A percentile compares a stretch with the other conserved stretches of the same genome.
phyloP scores from a whole-genome alignment of 2,113 vertebrate genomes.

The Pholis gunnellus region DNA sequence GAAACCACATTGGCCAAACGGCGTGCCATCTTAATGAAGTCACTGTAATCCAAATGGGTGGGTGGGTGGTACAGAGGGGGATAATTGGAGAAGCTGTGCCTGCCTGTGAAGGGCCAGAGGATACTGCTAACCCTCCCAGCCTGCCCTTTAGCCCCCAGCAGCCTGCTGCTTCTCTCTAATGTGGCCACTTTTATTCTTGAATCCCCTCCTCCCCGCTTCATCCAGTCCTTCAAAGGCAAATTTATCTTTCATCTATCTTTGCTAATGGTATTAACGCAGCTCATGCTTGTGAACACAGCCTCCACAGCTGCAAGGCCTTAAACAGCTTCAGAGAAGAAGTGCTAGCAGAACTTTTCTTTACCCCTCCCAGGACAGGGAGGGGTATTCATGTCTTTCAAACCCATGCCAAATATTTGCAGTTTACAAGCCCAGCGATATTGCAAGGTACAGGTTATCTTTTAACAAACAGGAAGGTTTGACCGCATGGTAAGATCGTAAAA shows the following conservation, averaged over 20 bases:
- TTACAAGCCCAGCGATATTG: constrained; percentile 42
- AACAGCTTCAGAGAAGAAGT: constrained; percentile 46
- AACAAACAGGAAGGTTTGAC: constrained; percentile 57
- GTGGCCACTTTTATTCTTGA: constrained; percentile 62
- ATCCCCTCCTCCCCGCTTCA: constrained; percentile 42
- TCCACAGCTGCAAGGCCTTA: constrained; percentile 60
- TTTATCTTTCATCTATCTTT: constrained; percentile 62
- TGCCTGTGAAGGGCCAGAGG: constrained; percentile 43
- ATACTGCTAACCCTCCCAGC: constrained; percentile 41
- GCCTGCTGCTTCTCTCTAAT: constrained; percentile 51
- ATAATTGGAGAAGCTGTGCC: constrained; percentile 38
- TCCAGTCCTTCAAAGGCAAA: constrained; percentile 57
- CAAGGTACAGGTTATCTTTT: constrained; percentile 43
- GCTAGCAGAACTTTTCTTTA: constrained; percentile 24
- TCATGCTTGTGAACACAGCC: constrained; percentile 55
- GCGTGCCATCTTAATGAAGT: constrained; percentile 72
- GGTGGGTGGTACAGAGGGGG: constrained; percentile 44
- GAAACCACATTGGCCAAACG: constrained; percentile 73
- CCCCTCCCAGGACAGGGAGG: constrained; percentile 7
- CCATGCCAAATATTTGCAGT: constrained; percentile 52
- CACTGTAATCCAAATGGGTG: constrained; percentile 60
- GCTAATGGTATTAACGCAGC: constrained; percentile 62
- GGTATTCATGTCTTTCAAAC: constrained; percentile 42
- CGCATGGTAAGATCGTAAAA: constrained; percentile 20
- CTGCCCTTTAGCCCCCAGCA: constrained; percentile 52